Evolutionary conservation across 2,113 vertebrate species (phyloP), one percentile per base, ranked within the genome.

Genomic region (Henicopernis longicauda): DNA sequence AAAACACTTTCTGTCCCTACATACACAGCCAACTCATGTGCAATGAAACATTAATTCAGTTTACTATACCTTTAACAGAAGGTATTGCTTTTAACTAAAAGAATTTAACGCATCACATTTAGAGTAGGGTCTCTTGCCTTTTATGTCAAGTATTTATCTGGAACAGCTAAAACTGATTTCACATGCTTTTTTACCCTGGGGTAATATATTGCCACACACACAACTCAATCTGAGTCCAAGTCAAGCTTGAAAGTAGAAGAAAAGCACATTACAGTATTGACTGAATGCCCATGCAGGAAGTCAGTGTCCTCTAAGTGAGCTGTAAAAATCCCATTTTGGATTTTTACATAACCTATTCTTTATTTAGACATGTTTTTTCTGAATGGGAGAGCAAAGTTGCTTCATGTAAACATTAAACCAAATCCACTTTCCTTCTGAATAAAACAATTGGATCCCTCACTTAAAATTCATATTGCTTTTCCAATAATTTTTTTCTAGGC

Each of bases 261-360:
- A 67, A 93, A 93, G 50, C 69, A 78, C 65, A 71, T 70, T 66
- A 88, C 16, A 26, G 42, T 7, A 25, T 19, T 86, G 65, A 89
- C 59, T 45, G 57, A 86, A 54, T 34, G 70, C 26, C 83, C 72
- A 49, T 23, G 13, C 72, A 95, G 86, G 67, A 93, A 77, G 72
- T 29, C 52, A 73, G 69, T 4, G 16, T 66, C 59, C 63, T 83
- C 32, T 36, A 44, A 73, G 67, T 3, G 20, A 90, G 89, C 72
- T 83, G 72, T 62, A 83, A 83, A 95, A 95, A 95, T 70, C 50
- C 25, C 20, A 81, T 32, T 36, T 45, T 58, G 38, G 59, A 74
- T 72, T 95, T 96, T 86, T 89, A 94, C 11, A 78, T 91, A 94
- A 91, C 27, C 69, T 74, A 34, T 21, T 66, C 55, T 71, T 82